Percentiles rank a stretch among this genome's conserved stretches.
phyloP scores from a whole-genome alignment of 2,797 vertebrate species.

The Orientallactaga sibirica region DNA sequence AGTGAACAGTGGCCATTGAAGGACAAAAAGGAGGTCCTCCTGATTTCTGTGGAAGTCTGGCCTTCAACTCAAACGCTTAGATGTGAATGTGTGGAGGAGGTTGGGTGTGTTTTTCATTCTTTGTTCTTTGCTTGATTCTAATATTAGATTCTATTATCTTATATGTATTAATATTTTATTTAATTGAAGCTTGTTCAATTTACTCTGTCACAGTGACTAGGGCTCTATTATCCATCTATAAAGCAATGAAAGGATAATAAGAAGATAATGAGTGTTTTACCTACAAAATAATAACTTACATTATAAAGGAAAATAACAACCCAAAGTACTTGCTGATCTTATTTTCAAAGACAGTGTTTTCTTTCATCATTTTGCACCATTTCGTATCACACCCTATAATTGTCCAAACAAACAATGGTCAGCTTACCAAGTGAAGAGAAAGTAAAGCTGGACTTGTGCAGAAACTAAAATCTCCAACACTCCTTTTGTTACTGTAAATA shows the following conservation, averaged over 20 bases:
- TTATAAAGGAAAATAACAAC: not conserved
- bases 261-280: not conserved
- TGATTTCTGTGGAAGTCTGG: not conserved
- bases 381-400: not conserved
- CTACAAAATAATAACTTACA: not conserved
- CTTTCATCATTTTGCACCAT: not conserved
- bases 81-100: not conserved
- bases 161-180: not conserved
- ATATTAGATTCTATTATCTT: not conserved
- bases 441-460: not conserved
- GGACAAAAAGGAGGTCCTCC: not conserved
- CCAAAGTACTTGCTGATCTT: not conserved
- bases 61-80: not conserved
- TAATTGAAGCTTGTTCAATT: not conserved
- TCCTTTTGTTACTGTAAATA: too few species aligned
- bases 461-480: slow-evolving; percentile 3
- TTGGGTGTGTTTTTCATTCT: not conserved
- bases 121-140: slow-evolving; percentile 18
- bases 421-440: not conserved
- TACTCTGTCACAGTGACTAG: not conserved
- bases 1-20: not conserved
- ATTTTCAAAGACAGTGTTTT: not conserved
- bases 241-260: not conserved
- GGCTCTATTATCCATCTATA: not conserved
- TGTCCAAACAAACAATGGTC: not conserved